A percentile compares a stretch with the other conserved stretches of the same genome.
These are phyloP conservation scores for Diloba caeruleocephala DNA, from an alignment of 2,888 invertebrate genomes.

Conservation along the genomic window DNA sequence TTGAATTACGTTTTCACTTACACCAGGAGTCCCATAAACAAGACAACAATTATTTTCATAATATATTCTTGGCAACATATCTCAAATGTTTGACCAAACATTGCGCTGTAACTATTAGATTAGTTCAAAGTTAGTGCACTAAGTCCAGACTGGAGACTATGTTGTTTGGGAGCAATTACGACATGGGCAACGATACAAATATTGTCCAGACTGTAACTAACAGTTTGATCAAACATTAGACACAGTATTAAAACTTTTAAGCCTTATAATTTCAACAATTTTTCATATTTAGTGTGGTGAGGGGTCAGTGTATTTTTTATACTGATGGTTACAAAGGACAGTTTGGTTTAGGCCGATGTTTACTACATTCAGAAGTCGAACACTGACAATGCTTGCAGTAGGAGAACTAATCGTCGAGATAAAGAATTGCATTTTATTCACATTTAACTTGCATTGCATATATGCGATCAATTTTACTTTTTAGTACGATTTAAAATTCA, in stretches of 20 bases:
- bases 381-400: too few species aligned
- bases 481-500: too few species aligned
- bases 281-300: slow-evolving; percentile 23
- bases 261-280: slow-evolving; percentile 26
- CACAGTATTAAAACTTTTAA: slow-evolving; percentile 22
- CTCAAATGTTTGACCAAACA: slow-evolving; percentile 54
- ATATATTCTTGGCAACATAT: slow-evolving; percentile 41
- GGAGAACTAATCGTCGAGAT: too few species aligned
- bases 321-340: too few species aligned
- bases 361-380: too few species aligned
- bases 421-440: too few species aligned
- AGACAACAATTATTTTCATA: slow-evolving; percentile 40
- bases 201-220: slow-evolving; percentile 10
- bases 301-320: not conserved
- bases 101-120: slow-evolving; percentile 35
- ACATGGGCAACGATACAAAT: not conserved
- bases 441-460: too few species aligned
- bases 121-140: slow-evolving; percentile 24
- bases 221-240: slow-evolving; percentile 54
- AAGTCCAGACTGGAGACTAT: slow-evolving; percentile 24
- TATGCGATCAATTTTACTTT: not conserved
- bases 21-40: slow-evolving; percentile 33
- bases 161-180: slow-evolving; percentile 5
- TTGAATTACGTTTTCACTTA: not conserved
- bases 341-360: too few species aligned